These are phyloP conservation scores for Tragelaphus oryx DNA, from an alignment of 2,797 vertebrate genomes.

Conservation along the genomic window DNA sequence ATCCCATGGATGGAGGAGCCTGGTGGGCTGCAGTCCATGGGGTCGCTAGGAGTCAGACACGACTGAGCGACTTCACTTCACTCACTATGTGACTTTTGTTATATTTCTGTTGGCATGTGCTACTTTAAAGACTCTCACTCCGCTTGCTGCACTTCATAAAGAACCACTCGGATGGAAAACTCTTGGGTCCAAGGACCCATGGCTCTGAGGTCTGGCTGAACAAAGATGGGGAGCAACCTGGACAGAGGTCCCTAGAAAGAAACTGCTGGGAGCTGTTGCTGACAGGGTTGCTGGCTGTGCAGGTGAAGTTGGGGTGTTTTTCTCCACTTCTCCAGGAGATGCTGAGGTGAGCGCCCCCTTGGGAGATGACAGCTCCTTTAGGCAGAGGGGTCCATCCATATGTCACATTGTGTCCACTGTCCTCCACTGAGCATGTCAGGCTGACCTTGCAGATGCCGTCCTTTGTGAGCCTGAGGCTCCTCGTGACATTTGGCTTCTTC, in stretches of 20 bases:
- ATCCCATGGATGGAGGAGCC: too few species aligned
- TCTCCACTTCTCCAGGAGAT: not conserved
- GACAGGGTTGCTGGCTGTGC: slow-evolving; percentile 26
- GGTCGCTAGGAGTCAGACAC: too few species aligned
- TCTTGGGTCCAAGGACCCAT: not conserved
- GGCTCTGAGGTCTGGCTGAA: not conserved
- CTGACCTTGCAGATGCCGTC: not conserved
- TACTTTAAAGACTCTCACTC: not conserved
- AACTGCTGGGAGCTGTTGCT: slow-evolving; percentile 37
- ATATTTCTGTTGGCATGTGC: not conserved
- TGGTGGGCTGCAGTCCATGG: too few species aligned
- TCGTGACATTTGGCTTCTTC: not conserved
- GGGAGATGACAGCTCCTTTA: not conserved
- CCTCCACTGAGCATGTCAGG: slow-evolving; percentile 8
- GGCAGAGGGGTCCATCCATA: not conserved
- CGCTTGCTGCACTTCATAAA: not conserved
- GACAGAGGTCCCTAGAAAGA: not conserved
- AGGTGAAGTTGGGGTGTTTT: not conserved
- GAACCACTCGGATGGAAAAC: not conserved
- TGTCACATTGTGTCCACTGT: not conserved
- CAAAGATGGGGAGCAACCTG: not conserved
- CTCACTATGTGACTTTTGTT: not conserved
- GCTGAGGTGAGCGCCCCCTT: not conserved
- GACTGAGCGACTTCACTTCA: too few species aligned
- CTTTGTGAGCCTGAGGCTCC: rapidly evolving